These are phyloP conservation scores for Tachycineta bicolor DNA, from an alignment of 2,113 vertebrate genomes.

Conservation along the genomic window DNA sequence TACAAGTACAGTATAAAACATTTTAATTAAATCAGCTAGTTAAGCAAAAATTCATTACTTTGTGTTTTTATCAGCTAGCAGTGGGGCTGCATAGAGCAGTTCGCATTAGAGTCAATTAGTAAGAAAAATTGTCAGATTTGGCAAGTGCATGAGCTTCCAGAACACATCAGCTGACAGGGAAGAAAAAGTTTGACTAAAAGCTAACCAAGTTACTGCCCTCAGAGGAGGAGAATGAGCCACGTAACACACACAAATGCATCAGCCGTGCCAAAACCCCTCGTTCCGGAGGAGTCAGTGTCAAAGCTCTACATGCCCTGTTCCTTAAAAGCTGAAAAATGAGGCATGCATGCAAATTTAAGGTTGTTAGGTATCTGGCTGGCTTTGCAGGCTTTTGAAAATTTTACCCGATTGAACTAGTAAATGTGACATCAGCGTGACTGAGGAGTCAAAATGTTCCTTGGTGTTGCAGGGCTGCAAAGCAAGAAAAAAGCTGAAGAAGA, in stretches of 20 bases:
- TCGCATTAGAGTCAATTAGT: conserved; percentile 62
- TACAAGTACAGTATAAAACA: conserved; percentile 62
- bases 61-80: conserved; percentile 20
- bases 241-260: not conserved
- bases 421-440: not conserved
- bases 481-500: not conserved
- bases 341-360: not conserved
- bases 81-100: conserved; percentile 8
- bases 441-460: not conserved
- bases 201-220: not conserved
- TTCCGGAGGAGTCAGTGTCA: not conserved
- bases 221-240: not conserved
- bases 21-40: conserved; percentile 74
- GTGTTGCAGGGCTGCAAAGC: not conserved
- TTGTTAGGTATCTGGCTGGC: not conserved
- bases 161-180: conserved; percentile 6
- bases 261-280: not conserved
- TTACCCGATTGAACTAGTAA: not conserved
- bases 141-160: conserved; percentile 11
- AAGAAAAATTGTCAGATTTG: conserved; percentile 63
- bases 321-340: not conserved
- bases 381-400: not conserved
- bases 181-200: conserved; percentile 17
- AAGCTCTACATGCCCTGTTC: not conserved
- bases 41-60: conserved; percentile 56